phyloP scores from a whole-genome alignment of 2,888 invertebrate genomes.

The Drosophila setosimentum region DNA sequence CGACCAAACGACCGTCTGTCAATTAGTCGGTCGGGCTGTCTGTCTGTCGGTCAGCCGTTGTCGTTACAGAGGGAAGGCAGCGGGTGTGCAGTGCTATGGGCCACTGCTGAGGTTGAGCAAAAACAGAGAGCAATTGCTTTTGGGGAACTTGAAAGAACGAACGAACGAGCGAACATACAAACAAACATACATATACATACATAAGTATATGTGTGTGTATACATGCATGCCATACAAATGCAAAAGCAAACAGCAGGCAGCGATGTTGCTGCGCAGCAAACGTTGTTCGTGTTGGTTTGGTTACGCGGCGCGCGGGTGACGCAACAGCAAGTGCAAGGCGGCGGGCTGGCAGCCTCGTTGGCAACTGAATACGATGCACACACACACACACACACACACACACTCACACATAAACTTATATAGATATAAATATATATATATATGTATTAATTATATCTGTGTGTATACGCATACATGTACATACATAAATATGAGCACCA shows the following conservation, averaged over 20 bases:
- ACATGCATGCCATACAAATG: constrained; percentile 41
- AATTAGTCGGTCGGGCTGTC: constrained; percentile 14
- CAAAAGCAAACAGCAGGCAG: constrained; percentile 63
- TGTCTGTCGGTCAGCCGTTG: constrained; percentile 30
- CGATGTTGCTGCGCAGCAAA: constrained; percentile 54
- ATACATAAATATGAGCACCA: constrained; percentile 56
- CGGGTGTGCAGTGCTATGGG: constrained; percentile 21
- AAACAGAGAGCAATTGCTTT: constrained; percentile 61
- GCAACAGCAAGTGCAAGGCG: constrained; percentile 78
- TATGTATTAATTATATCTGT: constrained; percentile 22
- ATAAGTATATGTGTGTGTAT: constrained; percentile 5
- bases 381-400: constrained; percentile 27
- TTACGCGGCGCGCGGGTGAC: constrained; percentile 68
- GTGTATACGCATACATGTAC: constrained; percentile 3
- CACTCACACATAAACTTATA: constrained; percentile 8
- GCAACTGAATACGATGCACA: constrained; percentile 65
- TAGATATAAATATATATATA: background rate
- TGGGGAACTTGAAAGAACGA: constrained; percentile 54
- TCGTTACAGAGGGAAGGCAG: constrained; percentile 26
- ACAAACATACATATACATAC: constrained; percentile 5
- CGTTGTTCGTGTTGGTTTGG: constrained; percentile 46
- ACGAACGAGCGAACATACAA: constrained; percentile 25
- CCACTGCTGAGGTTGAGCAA: constrained; percentile 67
- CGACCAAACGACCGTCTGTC: constrained; percentile 23
- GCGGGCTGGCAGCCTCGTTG: constrained; percentile 66